Base-by-base conservation (phyloP, 2,888 invertebrate genomes). In the Mayetiola destructor region DNA sequence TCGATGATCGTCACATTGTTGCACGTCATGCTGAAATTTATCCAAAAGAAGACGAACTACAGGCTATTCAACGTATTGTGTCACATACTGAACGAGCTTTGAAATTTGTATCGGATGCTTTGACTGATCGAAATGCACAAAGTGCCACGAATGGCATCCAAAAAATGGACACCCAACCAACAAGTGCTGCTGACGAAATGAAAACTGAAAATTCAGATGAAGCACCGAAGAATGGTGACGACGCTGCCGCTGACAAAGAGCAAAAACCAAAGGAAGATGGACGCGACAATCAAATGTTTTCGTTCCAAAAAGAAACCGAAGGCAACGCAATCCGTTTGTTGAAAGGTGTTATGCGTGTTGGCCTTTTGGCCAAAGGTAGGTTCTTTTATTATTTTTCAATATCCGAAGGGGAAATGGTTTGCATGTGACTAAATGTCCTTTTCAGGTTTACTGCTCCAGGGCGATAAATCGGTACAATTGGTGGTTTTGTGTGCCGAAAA, bases 341-440 rank as follows among this genome's bases (percentile, higher is more conserved):
- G 52, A 91, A 94, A 71, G 96, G 96, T 59, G 95, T 96, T 29
- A 94, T 96, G 93, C 83, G 96, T 61, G 94, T 96, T 52, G 95
- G 95, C 57, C 85, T 88, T 67, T 74, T 93, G 57, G 88, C 90
- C 55, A 91, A 91, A 69, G 73, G 63, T 63, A 59, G 37, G 18
- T 20, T 18, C 20, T 18, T 39, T 3, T 3, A 16, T 32, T 12
- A 32, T 14, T 29, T 30, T 23, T 52, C 30, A 21, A 35, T 35
- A 55, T 55, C 4, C 36, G 9, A 18, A 16, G 27, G 20, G n/a
- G 8, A 37, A 37, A 37, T n/a, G 14, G 4, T 14, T 37, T 37
- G 8, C 16, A 10, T 37, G 37, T n/a, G 16, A 37, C 16, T 16
- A 12, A 14, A 14, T 29, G 10, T 56, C 21, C 18, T 4, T 40